A percentile compares a stretch with the other conserved stretches of the same genome.
Conservation (phyloP, 2,797 vertebrate species). For the Onychomys leucogaster region DNA sequence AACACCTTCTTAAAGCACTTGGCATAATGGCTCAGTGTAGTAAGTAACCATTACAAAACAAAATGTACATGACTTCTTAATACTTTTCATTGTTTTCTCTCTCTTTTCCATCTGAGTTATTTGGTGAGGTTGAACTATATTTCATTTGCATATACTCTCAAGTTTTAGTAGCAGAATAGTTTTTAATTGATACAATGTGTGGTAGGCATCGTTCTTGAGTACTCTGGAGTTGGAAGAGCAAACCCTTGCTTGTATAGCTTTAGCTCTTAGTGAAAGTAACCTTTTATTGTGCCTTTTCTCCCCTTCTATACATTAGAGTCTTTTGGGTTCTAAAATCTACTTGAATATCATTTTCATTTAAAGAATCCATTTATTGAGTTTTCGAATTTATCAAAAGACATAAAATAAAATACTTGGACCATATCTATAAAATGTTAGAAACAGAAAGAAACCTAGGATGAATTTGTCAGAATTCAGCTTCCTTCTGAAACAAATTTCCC, state of each 20-base stretch:
- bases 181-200: neutral
- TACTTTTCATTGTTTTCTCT: neutral
- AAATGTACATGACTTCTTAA: neutral
- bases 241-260: neutral
- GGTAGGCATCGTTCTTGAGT: neutral
- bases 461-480: neutral
- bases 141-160: neutral
- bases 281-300: neutral
- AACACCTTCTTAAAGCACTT: neutral
- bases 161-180: neutral
- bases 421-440: neutral
- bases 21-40: neutral
- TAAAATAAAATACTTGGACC: constrained; percentile 1
- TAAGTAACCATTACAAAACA: neutral
- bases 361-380: constrained; percentile 12
- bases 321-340: constrained; percentile 23
- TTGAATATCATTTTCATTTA: neutral
- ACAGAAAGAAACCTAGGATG: constrained; percentile 25
- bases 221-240: neutral
- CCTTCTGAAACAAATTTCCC: neutral
- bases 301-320: neutral
- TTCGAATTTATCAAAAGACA: constrained; percentile 26
- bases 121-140: neutral
- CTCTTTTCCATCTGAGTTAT: constrained; percentile 1
- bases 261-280: neutral